Base-by-base conservation (phyloP, 2,113 vertebrate genomes). In the Corythaixoides concolor region DNA sequence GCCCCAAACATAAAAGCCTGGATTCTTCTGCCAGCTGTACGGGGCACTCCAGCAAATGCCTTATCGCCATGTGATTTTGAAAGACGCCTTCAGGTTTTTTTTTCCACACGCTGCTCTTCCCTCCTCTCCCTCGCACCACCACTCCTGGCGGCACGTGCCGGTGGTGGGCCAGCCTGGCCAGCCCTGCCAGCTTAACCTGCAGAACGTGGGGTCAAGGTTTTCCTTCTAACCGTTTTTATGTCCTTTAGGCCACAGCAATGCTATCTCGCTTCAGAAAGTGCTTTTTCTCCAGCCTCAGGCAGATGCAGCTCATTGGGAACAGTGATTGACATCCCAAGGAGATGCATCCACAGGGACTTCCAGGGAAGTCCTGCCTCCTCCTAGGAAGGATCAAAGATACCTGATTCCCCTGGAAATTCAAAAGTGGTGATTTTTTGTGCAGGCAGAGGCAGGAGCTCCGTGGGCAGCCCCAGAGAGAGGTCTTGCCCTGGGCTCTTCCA, bases 21-120 rank as follows among this genome's bases (percentile, higher is more conserved):
- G 52, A 74, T 89, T 92, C 82, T 90, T 83, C 94, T 97, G 95
- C 93, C 96, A 97, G 92, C 92, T 93, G 68, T 24, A 64, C 35
- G 43, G 95, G 96, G 95, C 88, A 95, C 96, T 92, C 92, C 90
- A 90, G 80, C 94, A 95, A 96, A 86, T 2, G 28, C 50, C 92
- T 96, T 95, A 96, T 96, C 93, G 39, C 95, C 88, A 39, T 16
- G 41, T 19, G 75, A 82, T 79, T 95, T 56, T 75, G 60, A 75
- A 85, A 84, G 52, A 50, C 3, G 0, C 13, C 43, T 72, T 67
- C 1, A 2, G 41, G 1, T 23, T 52, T 27, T n/a, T 88, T 76
- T 69, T 95, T 84, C 89, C 88, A 88, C 55, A 37, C 0, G 0
- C 82, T n/a, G 37, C 50, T 85, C 49, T 68, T 89, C 82, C 62